Conservation (phyloP, 2,888 invertebrate genomes). For the Meteorus cinctellus region DNA sequence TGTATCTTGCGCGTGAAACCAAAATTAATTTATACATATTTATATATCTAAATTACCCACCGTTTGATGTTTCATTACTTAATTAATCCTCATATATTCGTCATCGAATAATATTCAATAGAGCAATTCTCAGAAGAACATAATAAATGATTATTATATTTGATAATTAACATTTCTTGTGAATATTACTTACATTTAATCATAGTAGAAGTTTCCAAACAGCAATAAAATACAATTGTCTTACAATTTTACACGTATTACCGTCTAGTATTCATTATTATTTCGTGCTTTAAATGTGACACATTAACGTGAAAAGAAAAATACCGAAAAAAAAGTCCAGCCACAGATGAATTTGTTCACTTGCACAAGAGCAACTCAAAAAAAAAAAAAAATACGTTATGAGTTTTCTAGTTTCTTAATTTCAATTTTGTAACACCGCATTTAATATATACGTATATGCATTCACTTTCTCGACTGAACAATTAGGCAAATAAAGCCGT, state of each 20-base stretch:
- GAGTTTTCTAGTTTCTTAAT: constrained; percentile 29
- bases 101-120: background rate
- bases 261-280: background rate
- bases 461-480: constrained; percentile 14
- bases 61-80: background rate
- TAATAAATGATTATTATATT: background rate
- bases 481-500: background rate
- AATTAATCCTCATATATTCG: background rate
- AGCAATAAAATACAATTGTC: background rate
- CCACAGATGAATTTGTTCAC: background rate
- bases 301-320: background rate
- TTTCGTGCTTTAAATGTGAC: background rate
- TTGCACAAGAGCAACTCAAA: background rate
- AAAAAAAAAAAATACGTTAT: constrained; percentile 15
- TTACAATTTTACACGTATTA: background rate
- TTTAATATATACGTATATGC: background rate
- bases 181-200: background rate
- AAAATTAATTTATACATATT: background rate
- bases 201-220: background rate
- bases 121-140: background rate
- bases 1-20: background rate
- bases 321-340: background rate
- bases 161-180: background rate
- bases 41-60: background rate
- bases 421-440: background rate